Percentiles rank a stretch among this genome's conserved stretches.
phyloP scores from a whole-genome alignment of 2,797 vertebrate species.

The Chelmon rostratus region DNA sequence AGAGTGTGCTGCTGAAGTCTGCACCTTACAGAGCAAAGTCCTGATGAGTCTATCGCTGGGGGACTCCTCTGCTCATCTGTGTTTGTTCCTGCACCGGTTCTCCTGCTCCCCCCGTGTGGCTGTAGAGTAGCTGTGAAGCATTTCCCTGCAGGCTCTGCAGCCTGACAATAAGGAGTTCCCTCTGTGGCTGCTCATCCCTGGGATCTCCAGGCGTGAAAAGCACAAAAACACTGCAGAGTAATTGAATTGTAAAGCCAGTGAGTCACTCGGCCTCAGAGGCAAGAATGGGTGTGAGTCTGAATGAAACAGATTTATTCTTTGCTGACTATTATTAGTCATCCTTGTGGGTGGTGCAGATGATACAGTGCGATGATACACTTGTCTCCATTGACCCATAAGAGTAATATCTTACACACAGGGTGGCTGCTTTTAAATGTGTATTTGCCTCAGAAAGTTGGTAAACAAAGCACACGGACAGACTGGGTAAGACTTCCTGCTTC shows the following conservation, averaged over 20 bases:
- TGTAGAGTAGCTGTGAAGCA: conserved; percentile 12
- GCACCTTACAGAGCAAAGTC: conserved; percentile 33
- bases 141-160: conserved; percentile 59
- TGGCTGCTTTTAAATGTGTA: conserved; percentile 20
- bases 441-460: background rate
- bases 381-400: conserved; percentile 17
- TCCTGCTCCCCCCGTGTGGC: conserved; percentile 31
- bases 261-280: conserved; percentile 30
- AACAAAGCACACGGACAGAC: conserved; percentile 1
- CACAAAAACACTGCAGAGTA: conserved; percentile 61
- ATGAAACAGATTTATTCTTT: conserved; percentile 9
- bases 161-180: conserved; percentile 52
- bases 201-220: conserved; percentile 65
- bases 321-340: conserved; percentile 33
- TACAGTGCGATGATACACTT: conserved; percentile 6
- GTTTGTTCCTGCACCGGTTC: conserved; percentile 19
- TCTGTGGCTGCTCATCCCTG: conserved; percentile 44
- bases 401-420: background rate
- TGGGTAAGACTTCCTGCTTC: conserved; percentile 5
- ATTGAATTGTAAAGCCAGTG: conserved; percentile 67
- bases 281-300: conserved; percentile 27
- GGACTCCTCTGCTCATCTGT: conserved; percentile 20
- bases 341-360: conserved; percentile 30
- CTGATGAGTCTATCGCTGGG: conserved; percentile 12
- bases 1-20: conserved; percentile 36